These are phyloP conservation scores for Lasaia peninsularis DNA, from an alignment of 1,140 invertebrate genomes.

Conservation along the genomic window DNA sequence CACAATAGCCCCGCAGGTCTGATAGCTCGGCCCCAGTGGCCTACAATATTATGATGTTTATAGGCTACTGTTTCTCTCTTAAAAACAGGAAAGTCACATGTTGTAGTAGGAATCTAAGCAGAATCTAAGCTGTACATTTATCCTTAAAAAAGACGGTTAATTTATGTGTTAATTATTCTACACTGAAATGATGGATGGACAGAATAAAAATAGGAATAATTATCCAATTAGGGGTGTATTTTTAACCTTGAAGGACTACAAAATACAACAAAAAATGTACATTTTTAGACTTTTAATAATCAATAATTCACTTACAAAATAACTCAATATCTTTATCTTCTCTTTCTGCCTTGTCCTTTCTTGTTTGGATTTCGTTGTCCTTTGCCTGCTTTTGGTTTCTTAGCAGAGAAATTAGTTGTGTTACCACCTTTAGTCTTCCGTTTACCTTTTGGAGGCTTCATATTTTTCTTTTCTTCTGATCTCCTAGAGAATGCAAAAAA, in stretches of 20 bases:
- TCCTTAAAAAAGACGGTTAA: too few relatives aligned
- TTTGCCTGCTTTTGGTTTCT: conserved; percentile 81
- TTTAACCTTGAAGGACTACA: neutral
- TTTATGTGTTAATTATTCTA: too few relatives aligned
- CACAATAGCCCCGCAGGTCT: too few relatives aligned
- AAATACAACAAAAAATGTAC: neutral
- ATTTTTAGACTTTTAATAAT: conserved; percentile 5
- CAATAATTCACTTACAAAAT: conserved; percentile 13
- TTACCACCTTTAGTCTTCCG: conserved; percentile 65
- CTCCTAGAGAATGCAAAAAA: conserved; percentile 39
- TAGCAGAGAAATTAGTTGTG: conserved; percentile 61
- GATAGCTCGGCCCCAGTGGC: too few relatives aligned
- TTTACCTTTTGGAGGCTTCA: conserved; percentile 66
- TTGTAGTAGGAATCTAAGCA: too few relatives aligned
- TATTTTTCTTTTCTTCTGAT: conserved; percentile 71
- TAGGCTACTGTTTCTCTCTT: too few relatives aligned
- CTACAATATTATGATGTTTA: too few relatives aligned
- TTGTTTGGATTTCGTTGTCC: conserved; percentile 80
- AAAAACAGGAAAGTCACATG: too few relatives aligned
- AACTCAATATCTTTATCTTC: conserved; percentile 66
- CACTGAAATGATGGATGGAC: too few relatives aligned
- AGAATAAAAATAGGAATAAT: too few relatives aligned
- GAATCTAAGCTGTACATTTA: too few relatives aligned
- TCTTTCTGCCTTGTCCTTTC: conserved; percentile 79
- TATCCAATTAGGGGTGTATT: too few relatives aligned